Percentiles rank a stretch among this genome's conserved stretches.
These are phyloP conservation scores for Dicyrtoma fusca DNA, from an alignment of 2,888 invertebrate species.

Conservation along the genomic window DNA sequence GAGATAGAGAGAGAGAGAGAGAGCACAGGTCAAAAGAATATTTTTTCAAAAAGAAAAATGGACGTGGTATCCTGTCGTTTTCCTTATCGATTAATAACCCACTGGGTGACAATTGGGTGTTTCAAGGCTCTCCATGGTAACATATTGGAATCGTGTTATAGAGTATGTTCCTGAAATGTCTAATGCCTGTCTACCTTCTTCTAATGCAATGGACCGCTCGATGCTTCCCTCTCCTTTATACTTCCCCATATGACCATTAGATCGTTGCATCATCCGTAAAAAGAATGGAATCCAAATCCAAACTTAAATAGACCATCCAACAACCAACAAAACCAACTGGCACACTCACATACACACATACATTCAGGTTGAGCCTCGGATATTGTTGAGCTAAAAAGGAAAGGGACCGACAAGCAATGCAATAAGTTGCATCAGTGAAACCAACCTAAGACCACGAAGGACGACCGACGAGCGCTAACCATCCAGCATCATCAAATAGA, in stretches of 20 bases:
- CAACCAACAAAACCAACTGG: neutral
- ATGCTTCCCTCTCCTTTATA: conserved; percentile 3
- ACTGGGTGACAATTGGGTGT: neutral
- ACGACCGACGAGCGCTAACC: too few relatives aligned
- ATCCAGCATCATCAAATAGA: too few relatives aligned
- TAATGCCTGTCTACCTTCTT: conserved; percentile 2
- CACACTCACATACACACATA: neutral
- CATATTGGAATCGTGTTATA: neutral
- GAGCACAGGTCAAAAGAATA: conserved; percentile 15
- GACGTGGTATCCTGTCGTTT: conserved; percentile 24
- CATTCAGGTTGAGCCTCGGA: neutral
- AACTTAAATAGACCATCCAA: too few relatives aligned
- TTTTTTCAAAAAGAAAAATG: conserved; percentile 12
- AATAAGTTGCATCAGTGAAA: too few relatives aligned
- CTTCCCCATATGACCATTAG: neutral
- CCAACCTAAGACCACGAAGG: too few relatives aligned
- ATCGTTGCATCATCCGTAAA: too few relatives aligned
- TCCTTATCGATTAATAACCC: conserved; percentile 32
- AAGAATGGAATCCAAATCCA: too few relatives aligned
- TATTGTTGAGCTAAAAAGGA: neutral
- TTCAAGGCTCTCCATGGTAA: neutral
- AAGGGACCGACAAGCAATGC: too few relatives aligned
- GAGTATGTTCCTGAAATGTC: conserved; percentile 18
- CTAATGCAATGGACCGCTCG: neutral
- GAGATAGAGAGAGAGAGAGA: neutral